Percentiles rank a stretch among this genome's conserved stretches.
Conservation (phyloP, 2,113 vertebrate species). For the Tragelaphus scriptus region DNA sequence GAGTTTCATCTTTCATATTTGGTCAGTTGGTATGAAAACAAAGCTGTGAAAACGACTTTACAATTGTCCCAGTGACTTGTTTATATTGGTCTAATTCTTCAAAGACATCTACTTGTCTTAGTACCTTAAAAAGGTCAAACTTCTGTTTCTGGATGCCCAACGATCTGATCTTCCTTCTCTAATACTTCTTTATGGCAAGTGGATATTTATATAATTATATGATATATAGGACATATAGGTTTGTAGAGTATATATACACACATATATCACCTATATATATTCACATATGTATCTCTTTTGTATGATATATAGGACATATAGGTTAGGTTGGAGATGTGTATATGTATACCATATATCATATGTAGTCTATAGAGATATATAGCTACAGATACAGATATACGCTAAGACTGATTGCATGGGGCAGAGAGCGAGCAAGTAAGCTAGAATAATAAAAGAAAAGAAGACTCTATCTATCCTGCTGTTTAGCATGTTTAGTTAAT, state of each 20-base stretch:
- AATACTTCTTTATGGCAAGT: neutral
- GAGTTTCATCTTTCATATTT: conserved; percentile 55
- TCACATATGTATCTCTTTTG: neutral
- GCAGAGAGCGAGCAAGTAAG: neutral
- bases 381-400: neutral
- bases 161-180: neutral
- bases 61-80: conserved; percentile 22
- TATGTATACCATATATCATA: neutral
- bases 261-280: neutral
- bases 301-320: neutral
- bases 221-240: neutral
- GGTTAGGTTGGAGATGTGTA: neutral
- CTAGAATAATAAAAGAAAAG: neutral
- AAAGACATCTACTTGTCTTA: neutral
- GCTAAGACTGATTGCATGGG: neutral
- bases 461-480: neutral
- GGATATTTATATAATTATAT: neutral
- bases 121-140: neutral
- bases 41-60: conserved; percentile 50
- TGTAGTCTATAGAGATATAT: neutral
- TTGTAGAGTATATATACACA: neutral
- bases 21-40: conserved; percentile 56
- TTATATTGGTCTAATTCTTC: conserved; percentile 29
- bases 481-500: neutral
- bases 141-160: neutral